Percentiles rank a stretch among this genome's conserved stretches.
Evolutionary conservation across 2,797 vertebrate species (phyloP).

Genomic region (Tragopan temminckii): DNA sequence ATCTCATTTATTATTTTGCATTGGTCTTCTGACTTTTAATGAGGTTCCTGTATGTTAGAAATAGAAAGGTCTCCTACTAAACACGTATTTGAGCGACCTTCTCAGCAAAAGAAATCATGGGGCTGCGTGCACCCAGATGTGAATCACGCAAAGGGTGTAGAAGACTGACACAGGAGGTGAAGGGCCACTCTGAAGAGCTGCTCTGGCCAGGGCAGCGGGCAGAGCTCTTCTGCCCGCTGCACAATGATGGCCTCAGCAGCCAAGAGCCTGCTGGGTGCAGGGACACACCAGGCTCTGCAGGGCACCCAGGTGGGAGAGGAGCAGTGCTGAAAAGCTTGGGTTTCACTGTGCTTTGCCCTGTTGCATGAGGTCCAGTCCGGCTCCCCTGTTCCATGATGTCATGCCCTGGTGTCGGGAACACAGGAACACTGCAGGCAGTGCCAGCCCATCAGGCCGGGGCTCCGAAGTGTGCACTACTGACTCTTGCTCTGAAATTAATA

Average conservation of each 20-base stretch:
- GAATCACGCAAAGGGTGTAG: neutral
- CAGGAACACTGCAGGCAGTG: constrained; percentile 40
- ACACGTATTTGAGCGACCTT: constrained; percentile 31
- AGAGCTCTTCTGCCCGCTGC: neutral
- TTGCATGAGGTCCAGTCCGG: neutral
- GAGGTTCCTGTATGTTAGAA: constrained; percentile 42
- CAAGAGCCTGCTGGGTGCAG: neutral
- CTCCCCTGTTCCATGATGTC: constrained; percentile 29
- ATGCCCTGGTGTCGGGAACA: constrained; percentile 38
- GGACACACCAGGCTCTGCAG: too few species aligned
- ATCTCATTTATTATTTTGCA: constrained; percentile 64
- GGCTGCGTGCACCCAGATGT: constrained; percentile 52
- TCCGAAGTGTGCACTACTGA: constrained; percentile 55
- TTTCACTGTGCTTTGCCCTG: neutral
- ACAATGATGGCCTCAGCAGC: neutral
- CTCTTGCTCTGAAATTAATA: constrained; percentile 69
- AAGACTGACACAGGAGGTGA: neutral
- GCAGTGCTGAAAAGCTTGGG: neutral
- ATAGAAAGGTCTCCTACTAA: constrained; percentile 33
- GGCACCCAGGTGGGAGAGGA: neutral
- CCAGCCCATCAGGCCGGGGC: constrained; percentile 61
- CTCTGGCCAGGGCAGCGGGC: neutral
- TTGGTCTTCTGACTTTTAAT: constrained; percentile 53
- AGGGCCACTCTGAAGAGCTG: neutral
- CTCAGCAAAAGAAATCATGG: constrained; percentile 40